Conservation (phyloP, 2,113 vertebrate species). For the Trinectes maculatus region DNA sequence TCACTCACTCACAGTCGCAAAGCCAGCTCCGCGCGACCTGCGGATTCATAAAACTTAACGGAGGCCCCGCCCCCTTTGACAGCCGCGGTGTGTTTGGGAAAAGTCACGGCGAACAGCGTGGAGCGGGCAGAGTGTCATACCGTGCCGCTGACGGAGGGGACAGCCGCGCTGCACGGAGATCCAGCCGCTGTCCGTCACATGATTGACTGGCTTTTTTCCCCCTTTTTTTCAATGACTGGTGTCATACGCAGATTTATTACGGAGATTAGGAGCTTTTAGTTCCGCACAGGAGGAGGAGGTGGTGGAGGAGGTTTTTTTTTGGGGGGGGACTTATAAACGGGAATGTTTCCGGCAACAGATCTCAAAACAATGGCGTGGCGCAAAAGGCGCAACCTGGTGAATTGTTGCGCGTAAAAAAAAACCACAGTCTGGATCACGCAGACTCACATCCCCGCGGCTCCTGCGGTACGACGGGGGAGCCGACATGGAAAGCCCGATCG, state of each 20-base stretch:
- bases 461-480: conserved; percentile 24
- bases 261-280: conserved; percentile 25
- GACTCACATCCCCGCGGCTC: too few relatives aligned
- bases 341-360: background rate
- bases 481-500: conserved; percentile 87
- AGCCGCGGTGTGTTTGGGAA: conserved; percentile 75
- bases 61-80: conserved; percentile 65
- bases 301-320: too few relatives aligned
- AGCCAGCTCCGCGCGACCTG: conserved; percentile 33
- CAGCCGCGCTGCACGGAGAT: conserved; percentile 2
- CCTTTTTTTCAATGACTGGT: too few relatives aligned
- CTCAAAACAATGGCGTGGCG: conserved; percentile 74
- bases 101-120: conserved; percentile 73
- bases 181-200: conserved; percentile 2
- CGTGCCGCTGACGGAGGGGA: conserved; percentile 19
- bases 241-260: conserved; percentile 1
- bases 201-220: conserved; percentile 2
- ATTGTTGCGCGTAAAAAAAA: conserved; percentile 56
- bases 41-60: conserved; percentile 78
- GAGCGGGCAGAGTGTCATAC: conserved; percentile 39
- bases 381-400: conserved; percentile 57
- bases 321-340: background rate
- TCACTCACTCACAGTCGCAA: too few relatives aligned
- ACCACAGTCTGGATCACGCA: conserved; percentile 13
- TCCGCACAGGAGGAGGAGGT: conserved; percentile 20